Base-by-base conservation (phyloP, 2,888 invertebrate species). In the Campaea margaritaria region DNA sequence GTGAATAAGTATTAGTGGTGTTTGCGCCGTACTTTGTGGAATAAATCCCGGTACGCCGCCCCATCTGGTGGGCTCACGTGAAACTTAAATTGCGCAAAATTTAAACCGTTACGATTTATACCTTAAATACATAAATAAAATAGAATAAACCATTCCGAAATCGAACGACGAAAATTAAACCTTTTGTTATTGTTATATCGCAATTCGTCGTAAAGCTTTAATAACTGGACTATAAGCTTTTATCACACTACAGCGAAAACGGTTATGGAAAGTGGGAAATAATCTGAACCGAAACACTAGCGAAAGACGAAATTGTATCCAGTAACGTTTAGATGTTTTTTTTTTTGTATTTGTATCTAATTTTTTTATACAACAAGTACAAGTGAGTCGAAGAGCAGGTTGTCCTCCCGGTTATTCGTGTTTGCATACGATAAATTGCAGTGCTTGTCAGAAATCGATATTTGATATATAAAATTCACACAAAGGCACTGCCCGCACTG, bases 71-170 rank as follows among this genome's bases (percentile, higher is more conserved):
- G 48, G 55, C 43, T 57, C 57, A 45, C 44, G 57, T 48, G 45
- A 55, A 67, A 67, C 62, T 65, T 67, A 63, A 61, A 65, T 63
- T 63, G 65, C 51, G 43, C 52, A 34, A 44, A 59, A 55, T 60
- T 57, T 51, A 59, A 57, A 47, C 48, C 38, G n/a, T 27, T 27
- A 44, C 48, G 15, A 57, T 62, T 57, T 62, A 57, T 61, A 50
- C 27, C 39, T 50, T 3, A 21, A 21, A 21, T 21, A 50, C 36
- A 36, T 45, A 43, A 46, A 54, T 41, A 47, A 41, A 58, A 45
- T n/a, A 34, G 15, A 8, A 27, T 27, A 21, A 21, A 21, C 21
- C 21, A 21, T 21, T 21, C 21, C 11, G 48, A 13, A 41, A 21
- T 28, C 38, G 28, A 47, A 52, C 16, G 13, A 42, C 28, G 27